phyloP scores from a whole-genome alignment of 2,888 invertebrate genomes.

The Euplagia quadripunctaria region DNA sequence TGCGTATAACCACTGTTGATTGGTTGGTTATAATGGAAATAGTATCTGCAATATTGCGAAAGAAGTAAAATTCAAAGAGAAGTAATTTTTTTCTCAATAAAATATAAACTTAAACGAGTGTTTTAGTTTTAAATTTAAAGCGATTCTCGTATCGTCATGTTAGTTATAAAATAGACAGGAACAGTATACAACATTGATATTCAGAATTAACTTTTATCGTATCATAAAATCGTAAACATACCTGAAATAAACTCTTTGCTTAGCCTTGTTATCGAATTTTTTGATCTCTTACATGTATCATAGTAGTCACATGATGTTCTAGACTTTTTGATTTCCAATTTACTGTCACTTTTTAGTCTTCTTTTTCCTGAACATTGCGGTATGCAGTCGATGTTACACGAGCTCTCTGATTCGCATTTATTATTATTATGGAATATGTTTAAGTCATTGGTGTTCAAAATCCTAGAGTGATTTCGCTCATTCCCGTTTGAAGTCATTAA shows the following conservation, averaged over 20 bases:
- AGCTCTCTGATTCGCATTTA: not conserved
- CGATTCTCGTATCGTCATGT: not conserved
- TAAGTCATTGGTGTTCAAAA: not conserved
- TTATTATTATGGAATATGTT: not conserved
- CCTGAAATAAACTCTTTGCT: not conserved
- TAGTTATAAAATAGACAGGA: not conserved
- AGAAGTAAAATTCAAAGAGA: too few species aligned
- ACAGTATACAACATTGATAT: not conserved
- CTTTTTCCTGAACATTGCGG: not conserved
- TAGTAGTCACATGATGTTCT: not conserved
- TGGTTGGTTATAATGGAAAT: not conserved
- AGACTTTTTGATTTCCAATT: not conserved
- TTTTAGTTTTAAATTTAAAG: not conserved
- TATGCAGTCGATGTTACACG: not conserved
- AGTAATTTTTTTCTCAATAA: too few species aligned
- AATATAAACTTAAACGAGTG: not conserved
- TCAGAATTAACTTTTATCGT: not conserved
- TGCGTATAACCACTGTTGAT: slow-evolving; percentile 5
- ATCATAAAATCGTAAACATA: not conserved
- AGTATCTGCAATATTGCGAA: not conserved
- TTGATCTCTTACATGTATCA: not conserved
- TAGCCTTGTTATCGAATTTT: not conserved
- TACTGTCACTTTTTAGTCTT: not conserved
- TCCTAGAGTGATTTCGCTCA: not conserved
- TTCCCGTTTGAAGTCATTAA: not conserved